Evolutionary conservation across 2,797 vertebrate species (phyloP), one percentile per base, ranked within the genome.

Genomic region (Pangasius sanitwongsei): DNA sequence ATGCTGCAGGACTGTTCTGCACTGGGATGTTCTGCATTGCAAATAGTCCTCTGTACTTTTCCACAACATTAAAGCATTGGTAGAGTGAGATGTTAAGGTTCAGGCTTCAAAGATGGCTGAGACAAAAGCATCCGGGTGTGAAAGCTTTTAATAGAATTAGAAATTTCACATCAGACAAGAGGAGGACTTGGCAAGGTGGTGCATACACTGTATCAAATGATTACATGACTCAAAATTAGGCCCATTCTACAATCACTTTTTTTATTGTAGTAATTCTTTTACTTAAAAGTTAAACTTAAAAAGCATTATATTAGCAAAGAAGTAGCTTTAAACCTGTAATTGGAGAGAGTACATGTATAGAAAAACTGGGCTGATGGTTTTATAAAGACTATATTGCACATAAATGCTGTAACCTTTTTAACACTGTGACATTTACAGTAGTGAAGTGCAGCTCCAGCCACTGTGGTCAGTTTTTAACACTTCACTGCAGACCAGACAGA

Each of bases 101-200:
- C 84, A 86, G 92, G 90, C 91, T 94, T 89, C 91, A 93, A 92
- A 93, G 92, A 93, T 86, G 87, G 78, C 78, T 90, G 89, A 91
- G 65, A 85, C 90, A 91, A 90, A 90, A 72, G 86, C 50, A 70
- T 44, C 34, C 57, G 48, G 63, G 69, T 75, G 88, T 81, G 65
- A 86, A 91, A 90, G 83, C 87, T 88, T 87, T 90, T 44, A 70
- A 89, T 83, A 34, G 69, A 84, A 86, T 74, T 61, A 83, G 8
- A 85, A 63, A 53, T 34, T 87, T 81, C 31, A 67, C 48, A 81
- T 69, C 31, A 80, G 75, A 37, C 86, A 85, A 6, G 16, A 63
- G 37, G 25, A 83, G 15, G 16, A 67, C 48, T 67, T 3, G 61
- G 57, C 2, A 80, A 53, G 31, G 12, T 20, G 53, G 80, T 63